Conservation (phyloP, 2,888 invertebrate genomes). For the Campopleginae sp. region DNA sequence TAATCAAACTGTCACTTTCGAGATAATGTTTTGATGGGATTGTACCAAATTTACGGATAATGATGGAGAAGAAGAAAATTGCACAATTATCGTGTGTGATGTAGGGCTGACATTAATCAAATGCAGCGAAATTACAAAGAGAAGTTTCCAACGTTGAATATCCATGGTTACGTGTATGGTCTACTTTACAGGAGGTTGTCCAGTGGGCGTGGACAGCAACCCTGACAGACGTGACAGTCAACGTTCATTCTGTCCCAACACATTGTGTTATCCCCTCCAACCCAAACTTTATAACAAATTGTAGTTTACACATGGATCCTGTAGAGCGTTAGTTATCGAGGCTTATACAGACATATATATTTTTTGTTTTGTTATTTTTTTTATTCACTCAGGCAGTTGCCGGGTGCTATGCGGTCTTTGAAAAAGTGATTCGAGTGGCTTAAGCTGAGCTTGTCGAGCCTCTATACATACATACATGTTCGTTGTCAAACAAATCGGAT, state of each 20-base stretch:
- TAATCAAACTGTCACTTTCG: not conserved
- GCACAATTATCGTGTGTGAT: slow-evolving; percentile 77
- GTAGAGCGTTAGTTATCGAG: not conserved
- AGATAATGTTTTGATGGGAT: slow-evolving; percentile 1
- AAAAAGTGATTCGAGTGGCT: slow-evolving; percentile 3
- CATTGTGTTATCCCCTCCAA: slow-evolving; percentile 29
- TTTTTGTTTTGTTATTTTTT: not conserved
- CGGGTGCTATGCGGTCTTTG: not conserved
- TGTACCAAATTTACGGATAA: slow-evolving; percentile 8
- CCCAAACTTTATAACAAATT: slow-evolving; percentile 14
- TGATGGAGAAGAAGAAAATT: slow-evolving; percentile 63
- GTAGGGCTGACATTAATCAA: slow-evolving; percentile 76
- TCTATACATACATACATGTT: not conserved
- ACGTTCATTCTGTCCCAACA: slow-evolving; percentile 41
- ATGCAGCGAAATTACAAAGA: slow-evolving; percentile 76
- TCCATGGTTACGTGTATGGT: slow-evolving; percentile 9
- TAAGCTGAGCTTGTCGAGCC: not conserved
- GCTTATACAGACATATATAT: not conserved
- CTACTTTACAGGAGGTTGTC: slow-evolving; percentile 27
- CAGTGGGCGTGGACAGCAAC: slow-evolving; percentile 32
- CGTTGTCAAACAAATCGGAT: slow-evolving; percentile 70
- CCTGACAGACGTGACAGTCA: slow-evolving; percentile 36
- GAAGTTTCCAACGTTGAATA: slow-evolving; percentile 76
- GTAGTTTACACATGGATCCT: slow-evolving; percentile 13
- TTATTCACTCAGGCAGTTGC: not conserved